Base-by-base conservation (phyloP, 2,113 vertebrate species). In the Callocephalon fimbriatum region DNA sequence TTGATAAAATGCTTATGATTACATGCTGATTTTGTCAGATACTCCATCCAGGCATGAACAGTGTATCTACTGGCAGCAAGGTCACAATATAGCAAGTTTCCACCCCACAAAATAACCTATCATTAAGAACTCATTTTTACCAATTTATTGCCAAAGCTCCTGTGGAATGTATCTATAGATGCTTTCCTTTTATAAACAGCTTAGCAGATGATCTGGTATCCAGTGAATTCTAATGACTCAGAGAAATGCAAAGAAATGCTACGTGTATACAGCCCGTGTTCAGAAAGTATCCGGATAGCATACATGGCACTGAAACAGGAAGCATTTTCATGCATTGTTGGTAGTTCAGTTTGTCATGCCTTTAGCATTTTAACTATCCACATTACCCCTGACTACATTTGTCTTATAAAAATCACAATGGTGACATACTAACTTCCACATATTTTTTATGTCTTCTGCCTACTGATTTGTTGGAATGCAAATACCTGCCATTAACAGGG, bases 1-100 rank as follows among this genome's bases (percentile, higher is more conserved):
- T 96, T 95, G 91, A 97, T 91, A 90, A 97, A 97, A 96, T 76
- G 74, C 96, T 97, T 88, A 42, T 96, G 97, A 97, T 96, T 93
- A 94, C 92, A 63, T 38, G 86, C 89, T 93, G 96, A 94, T 96
- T 97, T 97, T 97, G 88, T 97, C 97, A 96, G 92, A 96, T 97
- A 92, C 84, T 42, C 73, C 77, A 97, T 86, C 97, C 87, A 97
- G 95, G 86, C 97, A 97, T 97, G 95, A 96, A 96, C 83, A 79
- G 56, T 50, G 75, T 88, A 53, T 71, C 86, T 70, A 86, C 91
- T 93, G 50, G 51, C 91, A 97, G 93, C 95, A 96, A 96, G 93
- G 95, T 97, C 91, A 93, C 2, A 37, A 79, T 94, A 87, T 13
- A 89, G 37, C 54, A 94, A 94, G 70, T 74, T 79, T 95, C 92